Evolutionary conservation across 2,113 vertebrate genomes (phyloP).

Genomic region (Misgurnus mizolepis): DNA sequence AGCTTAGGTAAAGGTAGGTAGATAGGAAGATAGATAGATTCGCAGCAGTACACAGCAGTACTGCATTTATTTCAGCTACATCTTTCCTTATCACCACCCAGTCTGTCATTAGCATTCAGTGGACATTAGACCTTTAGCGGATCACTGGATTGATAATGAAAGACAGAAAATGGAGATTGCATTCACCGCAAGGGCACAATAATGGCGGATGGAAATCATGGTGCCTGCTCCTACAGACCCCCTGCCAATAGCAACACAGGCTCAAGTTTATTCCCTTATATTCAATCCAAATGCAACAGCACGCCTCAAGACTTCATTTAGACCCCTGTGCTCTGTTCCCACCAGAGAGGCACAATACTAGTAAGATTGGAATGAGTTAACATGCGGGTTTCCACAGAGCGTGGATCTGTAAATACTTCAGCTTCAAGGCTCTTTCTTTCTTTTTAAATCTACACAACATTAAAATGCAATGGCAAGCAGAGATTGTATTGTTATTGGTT

Average conservation of each 20-base stretch:
- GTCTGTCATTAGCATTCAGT: slow-evolving; percentile 21
- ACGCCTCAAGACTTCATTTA: slow-evolving; percentile 23
- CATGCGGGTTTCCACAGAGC: neutral
- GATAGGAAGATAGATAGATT: neutral
- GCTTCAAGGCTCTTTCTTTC: neutral
- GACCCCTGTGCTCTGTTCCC: neutral
- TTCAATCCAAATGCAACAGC: slow-evolving; percentile 21
- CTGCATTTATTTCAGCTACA: slow-evolving; percentile 11
- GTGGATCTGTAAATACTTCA: neutral
- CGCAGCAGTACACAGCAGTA: too few species aligned
- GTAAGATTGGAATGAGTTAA: neutral
- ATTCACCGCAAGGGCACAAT: slow-evolving; percentile 27
- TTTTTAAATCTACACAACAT: neutral
- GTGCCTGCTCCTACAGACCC: neutral
- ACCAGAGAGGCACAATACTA: slow-evolving; percentile 16
- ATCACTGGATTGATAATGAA: slow-evolving; percentile 36
- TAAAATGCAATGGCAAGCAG: neutral
- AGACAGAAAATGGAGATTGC: slow-evolving; percentile 19
- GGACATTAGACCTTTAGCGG: slow-evolving; percentile 20
- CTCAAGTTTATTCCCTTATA: slow-evolving; percentile 16
- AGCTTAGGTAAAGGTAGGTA: neutral
- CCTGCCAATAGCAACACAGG: slow-evolving; percentile 1
- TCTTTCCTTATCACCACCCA: slow-evolving; percentile 1
- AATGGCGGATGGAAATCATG: neutral
- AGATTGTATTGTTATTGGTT: neutral